These are phyloP conservation scores for Escarpia spicata DNA, from an alignment of 2,888 invertebrate genomes.

Conservation along the genomic window DNA sequence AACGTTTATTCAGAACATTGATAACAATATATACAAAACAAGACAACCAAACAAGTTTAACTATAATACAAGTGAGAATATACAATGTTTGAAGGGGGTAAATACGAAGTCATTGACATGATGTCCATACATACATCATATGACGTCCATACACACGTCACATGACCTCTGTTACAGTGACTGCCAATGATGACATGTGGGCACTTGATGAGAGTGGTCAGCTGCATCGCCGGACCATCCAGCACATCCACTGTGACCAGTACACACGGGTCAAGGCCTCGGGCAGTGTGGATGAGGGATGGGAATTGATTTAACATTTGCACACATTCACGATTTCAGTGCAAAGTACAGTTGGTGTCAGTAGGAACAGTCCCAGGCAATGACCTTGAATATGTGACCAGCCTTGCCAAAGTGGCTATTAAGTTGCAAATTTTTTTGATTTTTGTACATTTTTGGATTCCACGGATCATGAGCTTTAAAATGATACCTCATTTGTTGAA, in stretches of 20 bases:
- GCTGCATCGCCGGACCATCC: neutral
- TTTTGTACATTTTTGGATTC: no score
- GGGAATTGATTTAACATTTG: neutral
- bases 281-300: neutral
- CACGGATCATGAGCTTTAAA: no score
- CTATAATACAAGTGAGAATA: no score
- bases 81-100: no score
- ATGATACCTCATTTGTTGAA: no score
- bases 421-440: no score
- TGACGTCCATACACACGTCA: neutral
- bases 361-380: neutral
- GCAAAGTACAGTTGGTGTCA: neutral
- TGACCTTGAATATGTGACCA: neutral
- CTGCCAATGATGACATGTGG: slow-evolving; percentile 27
- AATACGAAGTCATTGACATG: neutral
- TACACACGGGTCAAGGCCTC: neutral
- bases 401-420: no score
- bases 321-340: neutral
- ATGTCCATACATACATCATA: neutral
- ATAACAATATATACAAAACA: no score
- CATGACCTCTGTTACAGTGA: slow-evolving; percentile 23
- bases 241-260: slow-evolving; percentile 7
- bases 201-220: slow-evolving; percentile 13
- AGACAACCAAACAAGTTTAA: no score
- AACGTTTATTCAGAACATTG: no score